These are phyloP conservation scores for Exaiptasia diaphana DNA, from an alignment of 64 coral and sea anemone species.

Conservation along the genomic window DNA sequence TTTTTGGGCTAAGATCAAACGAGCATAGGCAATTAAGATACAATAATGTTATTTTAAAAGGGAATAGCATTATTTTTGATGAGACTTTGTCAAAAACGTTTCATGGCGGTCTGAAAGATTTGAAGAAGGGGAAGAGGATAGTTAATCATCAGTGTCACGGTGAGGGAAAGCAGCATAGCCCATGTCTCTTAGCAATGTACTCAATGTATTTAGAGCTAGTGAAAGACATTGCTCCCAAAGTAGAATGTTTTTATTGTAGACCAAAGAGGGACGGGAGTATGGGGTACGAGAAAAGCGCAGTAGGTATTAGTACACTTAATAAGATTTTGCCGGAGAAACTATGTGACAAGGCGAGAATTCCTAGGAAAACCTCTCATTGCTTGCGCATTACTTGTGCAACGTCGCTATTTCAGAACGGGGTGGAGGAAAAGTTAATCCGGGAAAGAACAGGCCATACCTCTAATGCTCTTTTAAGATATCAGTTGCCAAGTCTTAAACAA, in stretches of 20 bases:
- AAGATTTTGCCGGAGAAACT: constrained; percentile 51
- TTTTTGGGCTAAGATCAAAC: constrained; percentile 13
- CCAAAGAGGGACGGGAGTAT: constrained; percentile 17
- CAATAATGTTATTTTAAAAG: constrained; percentile 4
- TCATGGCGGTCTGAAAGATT: constrained; percentile 12
- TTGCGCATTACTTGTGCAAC: constrained; percentile 56
- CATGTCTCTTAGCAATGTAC: constrained; percentile 14
- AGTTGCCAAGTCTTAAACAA: background rate
- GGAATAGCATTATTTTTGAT: constrained; percentile 17
- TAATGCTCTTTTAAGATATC: constrained; percentile 17
- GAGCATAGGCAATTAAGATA: constrained; percentile 6
- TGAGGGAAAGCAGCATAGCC: background rate
- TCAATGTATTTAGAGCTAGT: constrained; percentile 3
- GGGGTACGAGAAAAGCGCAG: constrained; percentile 33
- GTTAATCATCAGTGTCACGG: constrained; percentile 26
- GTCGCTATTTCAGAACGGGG: constrained; percentile 13
- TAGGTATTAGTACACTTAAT: constrained; percentile 23
- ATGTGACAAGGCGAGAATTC: constrained; percentile 14
- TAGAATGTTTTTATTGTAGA: constrained; percentile 30
- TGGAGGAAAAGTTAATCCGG: constrained; percentile 39
- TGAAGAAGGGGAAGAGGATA: constrained; percentile 1
- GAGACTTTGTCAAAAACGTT: constrained; percentile 17
- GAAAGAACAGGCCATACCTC: constrained; percentile 34
- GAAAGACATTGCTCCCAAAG: background rate
- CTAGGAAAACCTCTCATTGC: constrained; percentile 46